Base-by-base conservation (phyloP, 2,113 vertebrate genomes). In the Oreochromis niloticus region DNA sequence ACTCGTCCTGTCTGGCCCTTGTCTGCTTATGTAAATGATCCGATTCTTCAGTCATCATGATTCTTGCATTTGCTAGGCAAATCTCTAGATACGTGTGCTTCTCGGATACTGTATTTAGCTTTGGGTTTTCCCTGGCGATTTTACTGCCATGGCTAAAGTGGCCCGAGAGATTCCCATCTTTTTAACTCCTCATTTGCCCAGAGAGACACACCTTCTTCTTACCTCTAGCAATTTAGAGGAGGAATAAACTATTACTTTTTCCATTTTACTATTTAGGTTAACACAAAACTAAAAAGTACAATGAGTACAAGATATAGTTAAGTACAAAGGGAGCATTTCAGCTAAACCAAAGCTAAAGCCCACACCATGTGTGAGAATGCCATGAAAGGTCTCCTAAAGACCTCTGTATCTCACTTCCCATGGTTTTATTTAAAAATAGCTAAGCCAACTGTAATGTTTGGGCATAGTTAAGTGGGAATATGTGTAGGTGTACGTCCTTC, bases 21-120 rank as follows among this genome's bases (percentile, higher is more conserved):
- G 48, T 87, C 52, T 91, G 71, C 39, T 85, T 87, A 92, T 91
- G 87, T 88, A 93, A 92, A 94, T 90, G 73, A 3, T 73, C 46
- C 56, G 9, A 91, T 85, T 93, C 80, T 87, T 52, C 8, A 75
- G 84, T 68, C 82, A 46, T 46, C 6, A 22, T 83, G 27, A 78
- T 83, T 56, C 48, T 32, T 87, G 32, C 80, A 91, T 92, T 94
- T 94, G 85, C 85, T 27, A 71, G 68, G 48, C 88, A 85, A 92
- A 94, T 92, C 68, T 83, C 63, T 81, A 14, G 61, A 66, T 68
- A 52, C 71, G 9, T 89, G 57, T 13, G 55, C 82, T 81, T 57
- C n/a, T 87, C n/a, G 87, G 85, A 81, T 88, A 52, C 78, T 80
- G 14, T 55, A 82, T 93, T 92, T 88, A 92, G 86, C 87, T 84